Evolutionary conservation across 1,140 invertebrate species (phyloP).

Genomic region (Batillaria attramentaria): DNA sequence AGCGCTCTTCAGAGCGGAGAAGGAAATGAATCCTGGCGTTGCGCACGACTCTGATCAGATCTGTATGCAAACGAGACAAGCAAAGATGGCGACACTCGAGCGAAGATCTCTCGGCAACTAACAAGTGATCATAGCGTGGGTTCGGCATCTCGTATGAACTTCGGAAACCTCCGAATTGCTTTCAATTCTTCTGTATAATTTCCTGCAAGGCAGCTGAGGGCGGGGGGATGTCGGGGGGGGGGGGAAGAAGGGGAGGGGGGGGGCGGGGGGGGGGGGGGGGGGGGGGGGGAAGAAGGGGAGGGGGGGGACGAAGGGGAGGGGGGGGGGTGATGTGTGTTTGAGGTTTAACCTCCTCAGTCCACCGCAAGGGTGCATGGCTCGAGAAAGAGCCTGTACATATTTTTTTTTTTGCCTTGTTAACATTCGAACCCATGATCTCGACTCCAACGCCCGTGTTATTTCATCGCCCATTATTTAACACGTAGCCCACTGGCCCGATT

Average conservation of each 20-base stretch:
- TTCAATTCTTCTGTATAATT: background rate
- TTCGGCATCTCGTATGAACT: no score
- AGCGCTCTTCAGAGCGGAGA: no score
- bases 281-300: background rate
- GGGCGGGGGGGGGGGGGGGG: background rate
- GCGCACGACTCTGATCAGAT: no score
- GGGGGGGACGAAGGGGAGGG: background rate
- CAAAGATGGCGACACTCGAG: background rate
- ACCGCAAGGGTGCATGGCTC: background rate
- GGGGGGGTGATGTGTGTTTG: background rate
- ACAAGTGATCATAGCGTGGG: background rate
- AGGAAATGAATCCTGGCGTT: no score
- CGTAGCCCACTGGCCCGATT: no score
- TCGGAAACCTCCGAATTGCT: background rate
- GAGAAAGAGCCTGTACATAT: no score
- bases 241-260: background rate
- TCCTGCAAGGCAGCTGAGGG: background rate
- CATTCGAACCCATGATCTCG: no score
- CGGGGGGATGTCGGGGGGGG: background rate
- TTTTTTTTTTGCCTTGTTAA: no score
- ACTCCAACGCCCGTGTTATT: no score
- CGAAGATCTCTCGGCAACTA: background rate
- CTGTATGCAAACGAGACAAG: no score
- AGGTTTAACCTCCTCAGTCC: no score
- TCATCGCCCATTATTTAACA: no score